phyloP scores from a whole-genome alignment of 2,888 invertebrate species.

The Lasioglossum marginatum region DNA sequence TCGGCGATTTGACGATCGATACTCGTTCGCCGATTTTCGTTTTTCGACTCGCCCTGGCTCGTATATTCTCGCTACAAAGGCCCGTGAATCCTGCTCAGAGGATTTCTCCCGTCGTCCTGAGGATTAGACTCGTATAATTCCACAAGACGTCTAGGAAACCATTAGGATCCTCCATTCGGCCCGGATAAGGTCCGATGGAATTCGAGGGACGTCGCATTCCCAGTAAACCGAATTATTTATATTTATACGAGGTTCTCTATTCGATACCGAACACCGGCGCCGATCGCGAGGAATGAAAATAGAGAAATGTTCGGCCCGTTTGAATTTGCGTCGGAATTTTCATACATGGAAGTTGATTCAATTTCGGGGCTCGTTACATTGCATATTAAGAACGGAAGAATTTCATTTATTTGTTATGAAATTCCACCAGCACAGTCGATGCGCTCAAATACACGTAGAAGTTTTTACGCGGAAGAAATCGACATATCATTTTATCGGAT shows the following conservation, averaged over 20 bases:
- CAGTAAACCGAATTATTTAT: conserved; percentile 35
- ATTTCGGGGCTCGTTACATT: background rate
- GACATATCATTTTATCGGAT: background rate
- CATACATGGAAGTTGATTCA: background rate
- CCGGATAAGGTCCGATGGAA: conserved; percentile 34
- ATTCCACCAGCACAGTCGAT: background rate
- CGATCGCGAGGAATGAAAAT: background rate
- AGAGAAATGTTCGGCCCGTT: background rate
- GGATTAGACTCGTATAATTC: conserved; percentile 71
- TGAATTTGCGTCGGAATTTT: background rate
- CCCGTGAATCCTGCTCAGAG: conserved; percentile 64
- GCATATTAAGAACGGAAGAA: background rate
- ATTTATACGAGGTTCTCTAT: conserved; percentile 24
- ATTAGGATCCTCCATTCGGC: conserved; percentile 55
- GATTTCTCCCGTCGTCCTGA: conserved; percentile 57
- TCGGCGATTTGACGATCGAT: background rate
- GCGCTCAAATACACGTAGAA: background rate
- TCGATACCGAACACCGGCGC: conserved; percentile 9
- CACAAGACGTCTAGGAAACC: conserved; percentile 54
- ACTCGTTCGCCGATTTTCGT: background rate
- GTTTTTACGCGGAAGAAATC: background rate
- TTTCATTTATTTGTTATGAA: conserved; percentile 8
- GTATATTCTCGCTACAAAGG: conserved; percentile 15
- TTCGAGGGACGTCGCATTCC: conserved; percentile 27
- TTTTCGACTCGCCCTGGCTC: background rate